Base-by-base conservation (phyloP, 2,888 invertebrate species). In the Dioctria linearis region DNA sequence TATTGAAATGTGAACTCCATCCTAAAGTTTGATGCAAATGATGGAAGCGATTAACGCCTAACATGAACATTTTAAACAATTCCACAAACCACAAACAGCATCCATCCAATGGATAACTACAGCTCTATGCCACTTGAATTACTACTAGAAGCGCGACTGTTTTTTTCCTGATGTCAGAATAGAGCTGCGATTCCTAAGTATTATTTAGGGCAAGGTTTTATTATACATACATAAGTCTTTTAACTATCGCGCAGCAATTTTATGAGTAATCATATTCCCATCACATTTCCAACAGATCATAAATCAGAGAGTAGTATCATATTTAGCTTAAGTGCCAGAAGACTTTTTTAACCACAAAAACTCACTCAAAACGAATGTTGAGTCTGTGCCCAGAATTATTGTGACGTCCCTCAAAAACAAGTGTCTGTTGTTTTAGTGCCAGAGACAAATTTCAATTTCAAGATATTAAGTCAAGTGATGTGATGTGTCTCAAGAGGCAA, bases 251-350 rank as follows among this genome's bases (percentile, higher is more conserved):
- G 4, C 4, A 61, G 25, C 5, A 25, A 37, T 61, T 25, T 61
- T n/a, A 61, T 61, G 61, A 61, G 37, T 61, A 61, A 61, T 61
- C 61, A 61, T 61, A 11, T 61, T 61, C 61, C 61, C 61, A 61
- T 61, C 61, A 61, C 61, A 61, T 61, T 61, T 61, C 61, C 61
- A 61, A 39, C 61, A 61, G 61, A 61, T 61, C 61, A 61, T 61
- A 61, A 61, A 61, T 61, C 61, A 61, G 37, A 6, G 11, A 39
- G 39, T 61, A 39, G 39, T 61, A 61, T 39, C 61, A 61, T 25
- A 61, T 61, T 61, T 61, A 39, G 61, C 25, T 61, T 54, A 61
- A 61, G 61, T 61, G 61, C 37, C 37, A 61, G 61, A 39, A 61
- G 61, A 4, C 61, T 61, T 25, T 61, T 25, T 37, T 61, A 61